Percentiles rank a stretch among this genome's conserved stretches.
These are phyloP conservation scores for Prolemur simus DNA, from an alignment of 2,113 vertebrate genomes.

Conservation along the genomic window DNA sequence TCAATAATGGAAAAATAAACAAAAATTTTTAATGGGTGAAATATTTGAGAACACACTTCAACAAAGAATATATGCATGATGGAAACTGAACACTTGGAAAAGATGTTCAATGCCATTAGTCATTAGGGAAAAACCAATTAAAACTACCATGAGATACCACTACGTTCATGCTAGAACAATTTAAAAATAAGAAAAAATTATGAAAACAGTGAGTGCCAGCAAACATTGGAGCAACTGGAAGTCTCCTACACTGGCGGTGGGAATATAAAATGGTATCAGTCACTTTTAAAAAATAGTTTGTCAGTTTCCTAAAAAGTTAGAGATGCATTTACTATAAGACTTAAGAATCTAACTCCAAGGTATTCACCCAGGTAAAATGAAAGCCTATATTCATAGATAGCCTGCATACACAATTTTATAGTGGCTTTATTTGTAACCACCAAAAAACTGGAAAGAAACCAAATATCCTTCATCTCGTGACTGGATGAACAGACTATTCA, in stretches of 20 bases:
- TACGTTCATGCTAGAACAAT: not conserved
- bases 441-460: not conserved
- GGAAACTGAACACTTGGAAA: not conserved
- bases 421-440: not conserved
- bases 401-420: not conserved
- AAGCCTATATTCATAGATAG: not conserved
- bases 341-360: not conserved
- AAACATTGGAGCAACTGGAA: not conserved
- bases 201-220: not conserved
- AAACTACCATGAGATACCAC: not conserved
- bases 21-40: not conserved
- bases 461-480: not conserved
- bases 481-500: not conserved
- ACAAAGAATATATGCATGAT: not conserved
- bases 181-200: not conserved
- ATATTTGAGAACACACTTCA: not conserved
- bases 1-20: not conserved
- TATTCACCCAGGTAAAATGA: not conserved
- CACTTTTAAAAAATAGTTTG: not conserved
- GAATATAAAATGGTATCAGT: not conserved
- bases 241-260: not conserved
- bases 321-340: not conserved
- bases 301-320: not conserved
- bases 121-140: not conserved
- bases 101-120: not conserved